Conservation (phyloP, 2,797 vertebrate genomes). For the Capromys pilorides region DNA sequence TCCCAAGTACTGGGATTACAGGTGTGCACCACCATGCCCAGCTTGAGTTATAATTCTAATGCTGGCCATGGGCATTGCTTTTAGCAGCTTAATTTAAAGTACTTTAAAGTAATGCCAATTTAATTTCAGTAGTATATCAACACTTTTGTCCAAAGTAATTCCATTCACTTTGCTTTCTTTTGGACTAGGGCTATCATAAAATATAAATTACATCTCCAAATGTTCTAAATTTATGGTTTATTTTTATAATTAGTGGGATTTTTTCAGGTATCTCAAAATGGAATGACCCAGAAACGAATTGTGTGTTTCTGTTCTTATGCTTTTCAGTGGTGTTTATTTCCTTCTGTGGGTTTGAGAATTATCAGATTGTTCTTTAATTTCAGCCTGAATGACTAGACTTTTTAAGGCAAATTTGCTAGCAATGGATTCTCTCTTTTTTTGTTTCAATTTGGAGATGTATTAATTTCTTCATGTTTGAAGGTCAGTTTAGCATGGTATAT, state of each 20-base stretch:
- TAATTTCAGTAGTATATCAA: not conserved
- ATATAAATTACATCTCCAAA: not conserved
- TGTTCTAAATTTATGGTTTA: not conserved
- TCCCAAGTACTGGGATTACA: too few relatives aligned
- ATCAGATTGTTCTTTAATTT: not conserved
- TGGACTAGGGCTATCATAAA: not conserved
- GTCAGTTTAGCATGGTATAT: not conserved
- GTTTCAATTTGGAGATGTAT: not conserved
- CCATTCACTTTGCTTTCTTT: not conserved
- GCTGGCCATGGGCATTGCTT: not conserved
- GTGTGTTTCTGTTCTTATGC: not conserved
- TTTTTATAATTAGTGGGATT: not conserved
- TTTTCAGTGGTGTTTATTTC: not conserved
- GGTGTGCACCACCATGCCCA: too few relatives aligned
- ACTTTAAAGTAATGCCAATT: not conserved
- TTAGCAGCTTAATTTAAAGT: slow-evolving; percentile 3
- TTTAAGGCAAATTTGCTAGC: not conserved
- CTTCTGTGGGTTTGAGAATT: not conserved
- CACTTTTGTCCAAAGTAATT: not conserved
- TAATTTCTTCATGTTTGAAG: slow-evolving; percentile 18
- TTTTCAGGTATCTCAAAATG: not conserved
- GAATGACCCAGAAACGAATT: not conserved
- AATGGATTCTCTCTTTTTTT: not conserved
- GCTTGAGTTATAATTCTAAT: not conserved
- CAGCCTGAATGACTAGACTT: not conserved